Base-by-base conservation (phyloP, 1,140 invertebrate species). In the Polyergus mexicanus region DNA sequence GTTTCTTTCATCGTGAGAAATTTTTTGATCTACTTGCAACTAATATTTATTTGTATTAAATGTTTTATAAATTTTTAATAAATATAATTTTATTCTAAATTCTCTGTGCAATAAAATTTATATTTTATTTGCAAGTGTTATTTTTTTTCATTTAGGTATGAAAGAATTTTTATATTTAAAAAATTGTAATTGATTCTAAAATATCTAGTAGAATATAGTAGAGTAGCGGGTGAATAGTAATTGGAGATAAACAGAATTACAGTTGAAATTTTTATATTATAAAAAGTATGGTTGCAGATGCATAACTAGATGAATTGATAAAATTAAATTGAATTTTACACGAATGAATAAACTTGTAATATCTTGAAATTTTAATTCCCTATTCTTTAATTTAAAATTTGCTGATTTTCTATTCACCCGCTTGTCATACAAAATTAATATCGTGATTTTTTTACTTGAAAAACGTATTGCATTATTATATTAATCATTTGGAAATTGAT, bases 151-250 rank as follows among this genome's bases (percentile, higher is more conserved):
- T 38, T n/a, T 16, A 32, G 38, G n/a, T 13, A 44, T 58, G 19
- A 47, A 44, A 62, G 28, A 72, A 80, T 56, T 56, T 56, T 32
- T 47, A 58, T 80, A 44, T 41, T 25, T n/a, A 38, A 22, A 60
- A 74, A 47, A 16, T 25, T 56, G 2, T 41, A 77, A 22, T 10
- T 71, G 44, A 3, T 83, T 83, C 38, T 32, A 19, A 83, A 83
- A 6, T n/a, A 72, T 81, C 54, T 72, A 44, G 54, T 81, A 81
- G 60, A 58, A 35, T 35, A 47, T 3, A 65, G 0, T 41, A 8
- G 22, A 83, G 72, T 19, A 83, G 68, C 68, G 68, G 38, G 13
- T 74, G 38, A 83, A 74, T 72, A 72, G 38, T 44, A 60, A 44
- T 74, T 62, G 6, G 16, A 51, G 11, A 3, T 68, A 25, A 80